phyloP scores from a whole-genome alignment of 2,797 vertebrate genomes.

The Uromys caudimaculatus region DNA sequence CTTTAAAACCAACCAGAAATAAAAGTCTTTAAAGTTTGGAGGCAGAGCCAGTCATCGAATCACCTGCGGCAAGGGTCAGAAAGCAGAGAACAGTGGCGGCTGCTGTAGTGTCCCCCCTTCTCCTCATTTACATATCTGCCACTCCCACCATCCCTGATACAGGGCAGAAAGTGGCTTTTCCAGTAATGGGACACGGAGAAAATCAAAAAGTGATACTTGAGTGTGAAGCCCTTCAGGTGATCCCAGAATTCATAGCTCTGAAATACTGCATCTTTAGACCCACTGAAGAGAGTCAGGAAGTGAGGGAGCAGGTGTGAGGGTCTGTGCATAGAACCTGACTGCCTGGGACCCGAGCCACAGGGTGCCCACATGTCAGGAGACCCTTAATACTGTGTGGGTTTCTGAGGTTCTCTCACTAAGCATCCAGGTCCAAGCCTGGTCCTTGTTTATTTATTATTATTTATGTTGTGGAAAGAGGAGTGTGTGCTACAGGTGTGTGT shows the following conservation, averaged over 20 bases:
- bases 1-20: conserved; percentile 59
- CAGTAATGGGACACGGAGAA: neutral
- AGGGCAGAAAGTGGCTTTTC: neutral
- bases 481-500: neutral
- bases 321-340: neutral
- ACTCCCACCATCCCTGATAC: neutral
- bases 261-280: neutral
- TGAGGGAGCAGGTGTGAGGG: neutral
- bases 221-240: neutral
- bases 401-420: neutral
- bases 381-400: neutral
- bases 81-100: neutral
- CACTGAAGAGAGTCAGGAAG: neutral
- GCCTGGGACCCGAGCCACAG: neutral
- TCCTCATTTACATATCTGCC: neutral
- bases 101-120: neutral
- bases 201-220: neutral
- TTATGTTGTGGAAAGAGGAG: neutral
- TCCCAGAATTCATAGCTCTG: neutral
- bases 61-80: neutral
- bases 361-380: neutral
- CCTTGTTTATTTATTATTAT: neutral
- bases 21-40: conserved; percentile 63
- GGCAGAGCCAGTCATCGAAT: conserved; percentile 30
- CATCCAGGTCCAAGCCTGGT: neutral